These are phyloP conservation scores for Halocynthia roretzi DNA, from an alignment of 23 tunicate genomes.

Conservation along the genomic window DNA sequence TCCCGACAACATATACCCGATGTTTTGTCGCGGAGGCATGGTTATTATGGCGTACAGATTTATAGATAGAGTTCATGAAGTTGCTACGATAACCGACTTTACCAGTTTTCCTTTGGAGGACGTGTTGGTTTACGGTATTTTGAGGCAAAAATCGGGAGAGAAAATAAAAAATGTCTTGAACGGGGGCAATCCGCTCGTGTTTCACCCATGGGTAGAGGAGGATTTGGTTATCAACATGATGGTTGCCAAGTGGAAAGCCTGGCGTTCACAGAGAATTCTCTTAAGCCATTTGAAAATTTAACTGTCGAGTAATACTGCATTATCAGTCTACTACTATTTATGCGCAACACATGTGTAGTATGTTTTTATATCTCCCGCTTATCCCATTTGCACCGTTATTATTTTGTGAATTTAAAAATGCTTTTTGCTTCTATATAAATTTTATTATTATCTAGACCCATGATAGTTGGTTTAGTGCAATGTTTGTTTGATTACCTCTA, in stretches of 20 bases:
- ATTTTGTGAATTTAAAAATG: too few relatives aligned
- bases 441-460: too few relatives aligned
- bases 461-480: too few relatives aligned
- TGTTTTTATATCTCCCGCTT: too few relatives aligned
- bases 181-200: constrained; percentile 34
- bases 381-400: too few relatives aligned
- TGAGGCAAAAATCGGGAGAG: constrained; percentile 21
- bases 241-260: constrained; percentile 20
- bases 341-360: too few relatives aligned
- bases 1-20: constrained; percentile 24
- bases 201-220: constrained; percentile 49
- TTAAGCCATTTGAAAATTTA: too few relatives aligned
- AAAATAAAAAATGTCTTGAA: constrained; percentile 17
- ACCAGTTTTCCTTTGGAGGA: constrained; percentile 44
- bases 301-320: too few relatives aligned
- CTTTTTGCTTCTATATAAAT: too few relatives aligned
- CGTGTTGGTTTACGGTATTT: constrained; percentile 50
- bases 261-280: too few relatives aligned
- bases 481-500: too few relatives aligned
- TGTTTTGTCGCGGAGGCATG: constrained; percentile 58
- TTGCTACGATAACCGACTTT: constrained; percentile 19
- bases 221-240: constrained; percentile 14
- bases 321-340: too few relatives aligned
- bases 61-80: constrained; percentile 13
- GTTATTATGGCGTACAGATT: constrained; percentile 28